Evolutionary conservation across 2,797 vertebrate genomes (phyloP).

Genomic region (Enteromius afrohamiltoni): DNA sequence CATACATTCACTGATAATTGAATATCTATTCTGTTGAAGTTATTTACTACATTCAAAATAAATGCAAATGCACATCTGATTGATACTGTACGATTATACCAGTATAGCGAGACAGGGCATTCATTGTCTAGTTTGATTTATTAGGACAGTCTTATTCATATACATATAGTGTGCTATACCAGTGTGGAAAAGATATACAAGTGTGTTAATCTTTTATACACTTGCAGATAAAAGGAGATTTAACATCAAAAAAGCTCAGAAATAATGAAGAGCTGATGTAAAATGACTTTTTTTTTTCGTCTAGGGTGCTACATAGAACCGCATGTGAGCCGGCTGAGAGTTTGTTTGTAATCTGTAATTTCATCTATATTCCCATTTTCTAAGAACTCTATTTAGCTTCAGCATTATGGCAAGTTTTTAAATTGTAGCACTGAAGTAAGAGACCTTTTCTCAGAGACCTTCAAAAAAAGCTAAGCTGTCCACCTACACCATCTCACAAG

Average conservation of each 20-base stretch:
- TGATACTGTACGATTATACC: too few relatives aligned
- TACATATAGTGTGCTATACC: background rate
- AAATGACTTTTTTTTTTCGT: background rate
- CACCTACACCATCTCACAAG: slow-evolving; percentile 36
- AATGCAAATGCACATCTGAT: background rate
- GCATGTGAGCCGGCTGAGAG: background rate
- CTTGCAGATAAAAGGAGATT: background rate
- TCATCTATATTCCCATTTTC: background rate
- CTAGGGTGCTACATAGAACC: background rate
- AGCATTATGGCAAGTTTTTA: slow-evolving; percentile 26
- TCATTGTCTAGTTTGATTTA: background rate
- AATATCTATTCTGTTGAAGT: background rate
- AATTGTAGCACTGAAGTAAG: slow-evolving; percentile 34
- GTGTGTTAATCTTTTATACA: background rate
- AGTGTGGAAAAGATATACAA: background rate
- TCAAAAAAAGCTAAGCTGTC: slow-evolving; percentile 45
- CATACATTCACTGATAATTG: too few relatives aligned
- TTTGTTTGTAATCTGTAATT: slow-evolving; percentile 20
- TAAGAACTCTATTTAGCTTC: background rate
- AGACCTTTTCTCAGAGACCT: slow-evolving; percentile 39
- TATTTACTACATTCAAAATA: background rate
- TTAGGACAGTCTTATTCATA: background rate
- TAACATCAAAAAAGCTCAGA: background rate
- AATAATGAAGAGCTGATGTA: background rate
- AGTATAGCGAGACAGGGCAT: background rate